phyloP scores from a whole-genome alignment of 1,140 invertebrate species.

The Colletes latitarsis region DNA sequence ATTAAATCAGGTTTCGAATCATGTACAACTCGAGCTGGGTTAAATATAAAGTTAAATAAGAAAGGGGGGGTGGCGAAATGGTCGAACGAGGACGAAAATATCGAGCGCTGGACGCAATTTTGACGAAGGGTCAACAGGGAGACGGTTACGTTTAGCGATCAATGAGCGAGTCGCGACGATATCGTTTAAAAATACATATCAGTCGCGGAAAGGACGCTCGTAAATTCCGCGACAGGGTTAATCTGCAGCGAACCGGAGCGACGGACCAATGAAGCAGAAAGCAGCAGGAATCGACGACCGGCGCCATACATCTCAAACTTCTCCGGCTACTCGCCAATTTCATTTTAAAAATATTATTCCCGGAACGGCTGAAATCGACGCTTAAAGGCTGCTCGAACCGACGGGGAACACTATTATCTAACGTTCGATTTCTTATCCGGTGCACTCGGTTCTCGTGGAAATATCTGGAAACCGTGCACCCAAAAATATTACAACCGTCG shows the following conservation, averaged over 20 bases:
- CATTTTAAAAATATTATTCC: constrained; percentile 7
- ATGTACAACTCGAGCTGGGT: too few relatives aligned
- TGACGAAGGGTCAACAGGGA: not conserved
- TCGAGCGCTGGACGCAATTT: not conserved
- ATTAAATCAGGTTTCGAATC: too few relatives aligned
- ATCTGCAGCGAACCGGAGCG: constrained; percentile 52
- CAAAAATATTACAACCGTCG: too few relatives aligned
- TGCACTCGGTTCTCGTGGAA: too few relatives aligned
- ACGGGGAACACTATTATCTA: too few relatives aligned
- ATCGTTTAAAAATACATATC: constrained; percentile 54
- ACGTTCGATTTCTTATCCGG: not conserved
- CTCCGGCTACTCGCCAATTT: constrained; percentile 2
- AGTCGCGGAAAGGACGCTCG: constrained; percentile 59
- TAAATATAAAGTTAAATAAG: too few relatives aligned
- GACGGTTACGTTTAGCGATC: not conserved
- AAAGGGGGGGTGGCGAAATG: too few relatives aligned
- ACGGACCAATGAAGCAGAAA: constrained; percentile 64
- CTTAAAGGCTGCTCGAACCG: too few relatives aligned
- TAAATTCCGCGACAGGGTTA: constrained; percentile 61
- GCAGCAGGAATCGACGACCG: constrained; percentile 42
- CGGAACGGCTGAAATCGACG: not conserved
- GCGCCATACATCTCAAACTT: constrained; percentile 42
- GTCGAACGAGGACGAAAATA: not conserved
- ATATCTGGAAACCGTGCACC: too few relatives aligned
- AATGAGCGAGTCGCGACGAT: constrained; percentile 27